Conservation (phyloP, 2,113 vertebrate species). For the Leptocoma aspasia region DNA sequence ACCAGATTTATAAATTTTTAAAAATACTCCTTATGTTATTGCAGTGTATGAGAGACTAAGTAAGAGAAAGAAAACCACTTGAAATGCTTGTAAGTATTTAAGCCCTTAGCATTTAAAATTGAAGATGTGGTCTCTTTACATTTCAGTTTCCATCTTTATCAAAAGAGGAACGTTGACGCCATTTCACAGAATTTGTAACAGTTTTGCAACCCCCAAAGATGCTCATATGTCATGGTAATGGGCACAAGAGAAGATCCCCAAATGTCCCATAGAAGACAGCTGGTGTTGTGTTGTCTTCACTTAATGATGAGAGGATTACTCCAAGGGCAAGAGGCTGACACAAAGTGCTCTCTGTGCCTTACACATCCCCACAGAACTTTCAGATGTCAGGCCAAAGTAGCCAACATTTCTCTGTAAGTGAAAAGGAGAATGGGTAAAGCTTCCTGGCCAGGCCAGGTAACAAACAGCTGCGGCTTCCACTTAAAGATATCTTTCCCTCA, state of each 20-base stretch:
- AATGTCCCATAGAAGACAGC: neutral
- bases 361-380: neutral
- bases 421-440: neutral
- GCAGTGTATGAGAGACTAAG: neutral
- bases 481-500: neutral
- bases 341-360: neutral
- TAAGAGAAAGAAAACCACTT: neutral
- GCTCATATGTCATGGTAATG: neutral
- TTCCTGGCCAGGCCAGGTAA: neutral
- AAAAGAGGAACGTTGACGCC: neutral
- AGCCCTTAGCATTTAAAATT: neutral
- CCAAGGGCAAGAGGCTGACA: neutral
- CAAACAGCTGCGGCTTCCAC: neutral
- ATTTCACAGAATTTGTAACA: neutral
- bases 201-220: neutral
- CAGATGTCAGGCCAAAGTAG: neutral
- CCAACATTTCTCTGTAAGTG: neutral
- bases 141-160: neutral
- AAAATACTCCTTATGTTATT: neutral
- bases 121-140: neutral
- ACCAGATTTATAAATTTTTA: neutral
- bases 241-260: neutral
- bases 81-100: neutral
- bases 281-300: neutral
- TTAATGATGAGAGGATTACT: neutral